Conservation (phyloP, 35 echinoderm and acorn worm species). For the Holothuria glaberrima region DNA sequence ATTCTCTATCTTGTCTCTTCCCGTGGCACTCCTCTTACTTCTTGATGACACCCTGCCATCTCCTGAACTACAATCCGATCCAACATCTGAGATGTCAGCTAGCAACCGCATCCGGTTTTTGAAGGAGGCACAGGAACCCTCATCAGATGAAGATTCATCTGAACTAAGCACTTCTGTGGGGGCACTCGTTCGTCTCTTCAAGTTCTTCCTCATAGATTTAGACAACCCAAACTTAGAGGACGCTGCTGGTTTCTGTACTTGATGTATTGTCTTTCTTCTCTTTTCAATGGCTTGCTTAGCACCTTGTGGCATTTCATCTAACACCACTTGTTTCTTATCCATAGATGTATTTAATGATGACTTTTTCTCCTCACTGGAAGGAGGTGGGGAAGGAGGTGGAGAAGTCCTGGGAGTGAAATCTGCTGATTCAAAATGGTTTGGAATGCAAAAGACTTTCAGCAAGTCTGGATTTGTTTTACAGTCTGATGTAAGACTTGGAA, state of each 20-base stretch:
- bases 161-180: background rate
- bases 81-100: slow-evolving; percentile 23
- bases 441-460: slow-evolving; percentile 82
- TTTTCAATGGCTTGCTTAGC: background rate
- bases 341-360: background rate
- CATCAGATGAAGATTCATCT: slow-evolving; percentile 19
- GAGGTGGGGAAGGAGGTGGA: background rate
- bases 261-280: slow-evolving; percentile 21
- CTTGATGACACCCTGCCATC: background rate
- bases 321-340: background rate
- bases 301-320: background rate
- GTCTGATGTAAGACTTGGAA: slow-evolving; percentile 16
- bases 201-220: background rate
- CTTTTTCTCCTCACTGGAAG: background rate
- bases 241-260: background rate
- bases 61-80: background rate
- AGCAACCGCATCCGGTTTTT: slow-evolving; percentile 3
- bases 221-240: slow-evolving; percentile 36
- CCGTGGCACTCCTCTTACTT: background rate
- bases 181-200: slow-evolving; percentile 48
- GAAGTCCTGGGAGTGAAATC: background rate
- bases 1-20: background rate
- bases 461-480: slow-evolving; percentile 91
- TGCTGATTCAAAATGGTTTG: slow-evolving; percentile 54
- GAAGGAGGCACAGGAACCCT: slow-evolving; percentile 9